phyloP scores from a whole-genome alignment of 1,140 invertebrate species.

The Musca domestica region DNA sequence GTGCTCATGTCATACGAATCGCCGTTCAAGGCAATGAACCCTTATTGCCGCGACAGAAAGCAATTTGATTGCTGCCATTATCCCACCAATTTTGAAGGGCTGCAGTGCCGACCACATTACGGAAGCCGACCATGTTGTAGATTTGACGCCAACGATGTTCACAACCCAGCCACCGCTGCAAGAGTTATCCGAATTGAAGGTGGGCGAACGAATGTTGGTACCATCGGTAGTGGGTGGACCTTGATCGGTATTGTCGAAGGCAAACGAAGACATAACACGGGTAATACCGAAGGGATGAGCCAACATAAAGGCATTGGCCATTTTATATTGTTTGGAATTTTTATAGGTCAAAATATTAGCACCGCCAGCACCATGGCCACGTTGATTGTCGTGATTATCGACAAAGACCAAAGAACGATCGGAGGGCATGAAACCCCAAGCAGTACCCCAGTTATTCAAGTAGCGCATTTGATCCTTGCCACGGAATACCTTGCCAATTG shows the following conservation, averaged over 20 bases:
- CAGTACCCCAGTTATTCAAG: constrained; percentile 59
- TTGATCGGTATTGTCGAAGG: constrained; percentile 57
- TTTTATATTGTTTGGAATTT: constrained; percentile 65
- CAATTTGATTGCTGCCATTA: constrained; percentile 73
- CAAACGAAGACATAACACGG: constrained; percentile 74
- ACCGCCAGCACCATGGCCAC: constrained; percentile 56
- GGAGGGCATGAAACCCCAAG: constrained; percentile 56
- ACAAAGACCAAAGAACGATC: constrained; percentile 59
- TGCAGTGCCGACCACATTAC: constrained; percentile 63
- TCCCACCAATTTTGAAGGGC: constrained; percentile 71
- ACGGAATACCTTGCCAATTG: constrained; percentile 61
- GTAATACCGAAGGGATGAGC: constrained; percentile 74
- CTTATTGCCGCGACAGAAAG: constrained; percentile 69
- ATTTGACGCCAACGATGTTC: constrained; percentile 89
- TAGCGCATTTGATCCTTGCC: constrained; percentile 58
- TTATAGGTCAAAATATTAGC: constrained; percentile 64
- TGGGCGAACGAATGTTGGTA: constrained; percentile 55
- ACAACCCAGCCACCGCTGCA: constrained; percentile 76
- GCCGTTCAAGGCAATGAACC: constrained; percentile 73
- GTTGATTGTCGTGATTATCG: constrained; percentile 71
- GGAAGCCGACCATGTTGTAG: constrained; percentile 79
- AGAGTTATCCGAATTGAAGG: constrained; percentile 57
- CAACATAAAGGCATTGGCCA: constrained; percentile 77
- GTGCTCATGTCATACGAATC: constrained; percentile 61
- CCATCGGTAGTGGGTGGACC: constrained; percentile 55